Evolutionary conservation across 2,113 vertebrate genomes (phyloP).

Genomic region (Dissostichus mawsoni): DNA sequence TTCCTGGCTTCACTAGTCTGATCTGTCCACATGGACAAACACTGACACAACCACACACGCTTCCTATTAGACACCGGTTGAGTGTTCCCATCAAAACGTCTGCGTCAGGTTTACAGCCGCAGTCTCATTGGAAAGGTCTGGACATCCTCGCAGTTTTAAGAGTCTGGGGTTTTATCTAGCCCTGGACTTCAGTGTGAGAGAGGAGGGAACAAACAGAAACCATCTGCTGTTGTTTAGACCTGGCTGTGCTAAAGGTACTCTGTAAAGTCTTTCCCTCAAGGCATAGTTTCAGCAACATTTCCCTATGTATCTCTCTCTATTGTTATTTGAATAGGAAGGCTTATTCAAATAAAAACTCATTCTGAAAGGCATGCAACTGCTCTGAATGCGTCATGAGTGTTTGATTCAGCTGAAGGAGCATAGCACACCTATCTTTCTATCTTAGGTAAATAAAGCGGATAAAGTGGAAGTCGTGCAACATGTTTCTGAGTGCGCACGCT

Average conservation of each 20-base stretch:
- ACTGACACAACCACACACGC: constrained; percentile 63
- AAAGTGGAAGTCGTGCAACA: neutral
- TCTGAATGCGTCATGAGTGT: neutral
- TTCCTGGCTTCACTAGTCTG: constrained; percentile 67
- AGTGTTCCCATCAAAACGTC: constrained; percentile 73
- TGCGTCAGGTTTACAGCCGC: constrained; percentile 62
- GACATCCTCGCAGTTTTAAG: constrained; percentile 57
- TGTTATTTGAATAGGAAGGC: constrained; percentile 20
- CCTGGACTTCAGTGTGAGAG: constrained; percentile 52
- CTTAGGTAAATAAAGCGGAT: constrained; percentile 13
- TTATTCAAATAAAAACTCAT: constrained; percentile 32
- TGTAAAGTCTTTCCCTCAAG: constrained; percentile 4
- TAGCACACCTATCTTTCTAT: neutral
- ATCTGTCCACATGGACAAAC: constrained; percentile 60
- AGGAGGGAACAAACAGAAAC: constrained; percentile 48
- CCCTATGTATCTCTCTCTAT: constrained; percentile 7
- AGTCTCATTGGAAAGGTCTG: constrained; percentile 65
- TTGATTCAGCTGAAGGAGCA: neutral
- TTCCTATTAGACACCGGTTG: constrained; percentile 69
- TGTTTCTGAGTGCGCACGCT: neutral
- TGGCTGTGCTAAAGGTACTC: constrained; percentile 3
- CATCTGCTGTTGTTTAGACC: constrained; percentile 58
- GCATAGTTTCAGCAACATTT: constrained; percentile 23
- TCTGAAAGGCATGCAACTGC: neutral
- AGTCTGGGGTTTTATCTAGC: constrained; percentile 49